These are phyloP conservation scores for Acromyrmex charruanus DNA, from an alignment of 1,140 invertebrate species.

Conservation along the genomic window DNA sequence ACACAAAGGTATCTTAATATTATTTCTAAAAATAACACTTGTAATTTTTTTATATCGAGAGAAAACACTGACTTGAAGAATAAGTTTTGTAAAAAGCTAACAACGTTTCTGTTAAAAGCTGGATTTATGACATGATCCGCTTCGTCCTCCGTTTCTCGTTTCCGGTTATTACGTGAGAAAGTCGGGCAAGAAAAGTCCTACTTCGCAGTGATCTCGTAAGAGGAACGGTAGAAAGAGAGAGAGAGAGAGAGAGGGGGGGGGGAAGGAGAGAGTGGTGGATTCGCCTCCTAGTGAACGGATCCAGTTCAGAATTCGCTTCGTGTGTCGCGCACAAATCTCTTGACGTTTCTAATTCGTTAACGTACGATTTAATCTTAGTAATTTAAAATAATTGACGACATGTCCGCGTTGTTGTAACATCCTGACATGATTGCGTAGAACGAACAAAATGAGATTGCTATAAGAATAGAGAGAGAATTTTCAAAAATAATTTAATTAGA, in stretches of 20 bases:
- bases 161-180: constrained; percentile 75
- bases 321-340: constrained; percentile 30
- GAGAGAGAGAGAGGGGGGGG: no score
- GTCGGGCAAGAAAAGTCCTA: constrained; percentile 73
- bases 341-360: constrained; percentile 21
- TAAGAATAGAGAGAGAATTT: neutral
- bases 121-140: constrained; percentile 69
- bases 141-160: constrained; percentile 69
- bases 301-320: constrained; percentile 66
- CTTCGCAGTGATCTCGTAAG: constrained; percentile 1
- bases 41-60: neutral
- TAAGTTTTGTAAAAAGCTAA: constrained; percentile 1
- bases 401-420: neutral
- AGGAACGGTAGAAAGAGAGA: constrained; percentile 7
- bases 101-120: constrained; percentile 22
- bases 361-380: constrained; percentile 2
- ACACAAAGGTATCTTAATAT: no score
- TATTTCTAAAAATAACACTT: neutral
- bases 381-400: constrained; percentile 19
- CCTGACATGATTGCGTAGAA: neutral
- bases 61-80: constrained; percentile 5
- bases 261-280: neutral
- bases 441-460: neutral
- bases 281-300: constrained; percentile 61
- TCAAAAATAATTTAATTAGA: constrained; percentile 1